Conservation (phyloP, 1,140 invertebrate genomes). For the fruit fly (Drosophila melanogaster) region DNA sequence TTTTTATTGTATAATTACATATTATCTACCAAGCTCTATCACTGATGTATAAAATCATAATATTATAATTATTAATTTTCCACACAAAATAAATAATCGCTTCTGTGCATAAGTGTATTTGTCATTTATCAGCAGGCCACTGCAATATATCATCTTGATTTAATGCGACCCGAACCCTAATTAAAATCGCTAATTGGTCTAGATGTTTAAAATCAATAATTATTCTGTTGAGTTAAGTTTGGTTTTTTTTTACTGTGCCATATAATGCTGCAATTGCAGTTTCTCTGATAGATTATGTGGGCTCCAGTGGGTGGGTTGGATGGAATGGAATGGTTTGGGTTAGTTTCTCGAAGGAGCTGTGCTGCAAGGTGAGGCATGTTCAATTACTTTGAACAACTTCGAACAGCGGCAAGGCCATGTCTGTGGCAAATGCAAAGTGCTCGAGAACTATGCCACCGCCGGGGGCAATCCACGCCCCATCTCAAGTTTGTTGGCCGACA, state of each 20-base stretch:
- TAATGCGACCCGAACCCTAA: neutral
- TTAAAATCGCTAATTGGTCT: neutral
- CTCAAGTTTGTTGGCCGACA: slow-evolving; percentile 38
- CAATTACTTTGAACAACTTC: slow-evolving; percentile 52
- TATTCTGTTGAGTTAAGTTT: neutral
- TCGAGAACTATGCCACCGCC: slow-evolving; percentile 40
- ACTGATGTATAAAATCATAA: no score
- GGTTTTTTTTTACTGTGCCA: neutral
- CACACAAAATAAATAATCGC: neutral
- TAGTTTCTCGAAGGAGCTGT: slow-evolving; percentile 19
- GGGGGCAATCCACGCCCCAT: slow-evolving; percentile 28
- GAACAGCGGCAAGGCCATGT: slow-evolving; percentile 52
- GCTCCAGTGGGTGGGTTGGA: neutral
- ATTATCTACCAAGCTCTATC: no score
- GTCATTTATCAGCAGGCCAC: neutral
- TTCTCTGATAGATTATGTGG: slow-evolving; percentile 41
- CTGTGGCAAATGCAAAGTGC: slow-evolving; percentile 50
- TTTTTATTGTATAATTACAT: no score
- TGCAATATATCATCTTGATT: neutral
- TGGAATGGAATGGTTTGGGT: neutral
- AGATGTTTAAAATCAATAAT: neutral
- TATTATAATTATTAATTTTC: neutral
- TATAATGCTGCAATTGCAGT: slow-evolving; percentile 4
- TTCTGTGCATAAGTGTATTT: neutral
- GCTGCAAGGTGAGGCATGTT: slow-evolving; percentile 42